These are phyloP conservation scores for Psephotus haematonotus DNA, from an alignment of 2,113 vertebrate genomes.

Conservation along the genomic window DNA sequence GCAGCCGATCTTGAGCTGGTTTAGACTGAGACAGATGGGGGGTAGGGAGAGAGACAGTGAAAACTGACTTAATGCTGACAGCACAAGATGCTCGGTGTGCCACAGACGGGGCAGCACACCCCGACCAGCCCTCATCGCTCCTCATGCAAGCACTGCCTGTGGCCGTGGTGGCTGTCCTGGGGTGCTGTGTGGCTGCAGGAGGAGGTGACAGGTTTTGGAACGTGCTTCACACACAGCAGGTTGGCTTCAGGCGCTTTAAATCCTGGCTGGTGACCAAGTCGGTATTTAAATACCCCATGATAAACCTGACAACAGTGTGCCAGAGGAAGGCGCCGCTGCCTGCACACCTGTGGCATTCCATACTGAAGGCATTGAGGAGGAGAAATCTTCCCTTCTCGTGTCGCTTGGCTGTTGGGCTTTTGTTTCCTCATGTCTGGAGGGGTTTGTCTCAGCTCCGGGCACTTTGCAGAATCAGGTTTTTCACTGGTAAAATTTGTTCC, in stretches of 20 bases:
- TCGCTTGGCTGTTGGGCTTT: neutral
- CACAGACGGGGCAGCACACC: accelerated
- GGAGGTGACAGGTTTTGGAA: neutral
- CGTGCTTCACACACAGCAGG: accelerated
- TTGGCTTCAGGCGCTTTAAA: neutral
- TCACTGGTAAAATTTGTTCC: conserved; percentile 14
- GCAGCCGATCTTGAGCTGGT: neutral
- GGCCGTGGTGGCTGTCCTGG: neutral
- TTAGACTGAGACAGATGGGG: neutral
- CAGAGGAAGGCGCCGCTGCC: neutral
- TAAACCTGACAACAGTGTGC: neutral
- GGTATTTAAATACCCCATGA: neutral
- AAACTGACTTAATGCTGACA: neutral
- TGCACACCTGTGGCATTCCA: neutral
- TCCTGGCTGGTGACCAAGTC: neutral
- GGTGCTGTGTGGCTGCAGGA: neutral
- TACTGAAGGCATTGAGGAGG: neutral
- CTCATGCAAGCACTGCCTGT: accelerated
- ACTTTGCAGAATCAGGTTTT: neutral
- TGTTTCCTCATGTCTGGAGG: neutral
- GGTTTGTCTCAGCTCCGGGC: neutral
- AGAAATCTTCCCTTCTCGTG: neutral
- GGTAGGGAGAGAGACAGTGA: no score
- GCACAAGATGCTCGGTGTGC: neutral
- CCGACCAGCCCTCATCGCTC: neutral